Base-by-base conservation (phyloP, 2,113 vertebrate species). In the Upupa epops region DNA sequence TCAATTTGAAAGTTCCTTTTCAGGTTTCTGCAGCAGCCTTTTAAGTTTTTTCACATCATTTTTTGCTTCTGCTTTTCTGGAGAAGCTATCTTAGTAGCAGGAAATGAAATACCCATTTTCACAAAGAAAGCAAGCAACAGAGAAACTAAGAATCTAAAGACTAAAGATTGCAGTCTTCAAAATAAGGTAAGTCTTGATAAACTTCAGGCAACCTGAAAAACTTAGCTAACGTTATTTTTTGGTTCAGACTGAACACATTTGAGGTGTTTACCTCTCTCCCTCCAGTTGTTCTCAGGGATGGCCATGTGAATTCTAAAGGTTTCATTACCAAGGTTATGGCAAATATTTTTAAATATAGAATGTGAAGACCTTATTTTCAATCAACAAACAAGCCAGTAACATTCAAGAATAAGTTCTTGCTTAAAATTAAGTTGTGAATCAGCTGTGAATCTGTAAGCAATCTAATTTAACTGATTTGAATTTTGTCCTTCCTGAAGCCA, bases 241-340 rank as follows among this genome's bases (percentile, higher is more conserved):
- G 8, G 21, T 55, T 15, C 18, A 52, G 16, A 51, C 3, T 36
- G 20, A 13, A 68, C 12, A 5, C 1, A 68, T 88, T 25, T 3
- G 9, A 3, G 6, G 21, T 52, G 59, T 17, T 5, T 12, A 48
- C 6, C 12, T 65, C n/a, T n/a, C 21, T 31, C 55, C 36, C 10
- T 3, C 6, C 0, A 6, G 0, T 2, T 86, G 18, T 16, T 83
- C 28, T 52, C 17, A 42, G 20, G 2, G 6, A 34, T 11, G 13
- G 13, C 14, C 16, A 42, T 17, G 13, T 18, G 42, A 51, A 42
- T 34, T 64, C 5, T 13, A 42, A 74, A 78, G 5, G 14, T 5
- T 56, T 17, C 18, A 75, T 13, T 16, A 70, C 51, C 14, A 42
- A 21, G 1, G 21, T 65, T 58, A 76, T 8, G 15, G 24, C 11